Conservation (phyloP, 2,888 invertebrate species). For the Rhimphoctona megacephalus region DNA sequence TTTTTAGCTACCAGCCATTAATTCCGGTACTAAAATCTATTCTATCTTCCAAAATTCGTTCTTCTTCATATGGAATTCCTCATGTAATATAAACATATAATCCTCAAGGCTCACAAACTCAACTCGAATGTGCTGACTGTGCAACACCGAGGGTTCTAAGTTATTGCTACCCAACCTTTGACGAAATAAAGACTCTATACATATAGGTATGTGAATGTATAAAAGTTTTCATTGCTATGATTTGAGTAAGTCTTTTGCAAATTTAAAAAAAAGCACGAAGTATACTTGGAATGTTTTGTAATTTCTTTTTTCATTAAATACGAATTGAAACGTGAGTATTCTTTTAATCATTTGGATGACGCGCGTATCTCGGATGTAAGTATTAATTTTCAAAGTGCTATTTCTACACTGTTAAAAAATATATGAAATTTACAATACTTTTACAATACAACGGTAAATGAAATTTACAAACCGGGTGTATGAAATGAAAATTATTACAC, state of each 20-base stretch:
- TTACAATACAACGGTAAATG: too few species aligned
- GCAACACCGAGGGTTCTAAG: conserved; percentile 38
- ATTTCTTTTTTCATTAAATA: not conserved
- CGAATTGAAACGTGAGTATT: not conserved
- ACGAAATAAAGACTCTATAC: conserved; percentile 20
- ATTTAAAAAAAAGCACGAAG: not conserved
- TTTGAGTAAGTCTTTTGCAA: conserved; percentile 12
- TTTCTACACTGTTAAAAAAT: not conserved
- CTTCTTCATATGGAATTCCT: conserved; percentile 17
- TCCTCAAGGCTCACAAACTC: conserved; percentile 29
- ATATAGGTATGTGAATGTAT: conserved; percentile 1
- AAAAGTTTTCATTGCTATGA: conserved; percentile 13
- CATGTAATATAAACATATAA: conserved; percentile 12
- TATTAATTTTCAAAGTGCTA: not conserved
- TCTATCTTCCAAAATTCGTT: not conserved
- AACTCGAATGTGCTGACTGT: conserved; percentile 46
- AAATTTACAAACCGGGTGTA: too few species aligned
- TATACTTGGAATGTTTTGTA: not conserved
- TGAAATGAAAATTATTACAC: too few species aligned
- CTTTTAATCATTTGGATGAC: not conserved
- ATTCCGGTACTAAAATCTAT: not conserved
- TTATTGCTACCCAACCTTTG: conserved; percentile 51
- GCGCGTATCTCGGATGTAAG: not conserved
- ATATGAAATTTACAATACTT: too few species aligned
- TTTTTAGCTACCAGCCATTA: not conserved